phyloP scores from a whole-genome alignment of 2,113 vertebrate genomes.

The Gopherus evgoodei region DNA sequence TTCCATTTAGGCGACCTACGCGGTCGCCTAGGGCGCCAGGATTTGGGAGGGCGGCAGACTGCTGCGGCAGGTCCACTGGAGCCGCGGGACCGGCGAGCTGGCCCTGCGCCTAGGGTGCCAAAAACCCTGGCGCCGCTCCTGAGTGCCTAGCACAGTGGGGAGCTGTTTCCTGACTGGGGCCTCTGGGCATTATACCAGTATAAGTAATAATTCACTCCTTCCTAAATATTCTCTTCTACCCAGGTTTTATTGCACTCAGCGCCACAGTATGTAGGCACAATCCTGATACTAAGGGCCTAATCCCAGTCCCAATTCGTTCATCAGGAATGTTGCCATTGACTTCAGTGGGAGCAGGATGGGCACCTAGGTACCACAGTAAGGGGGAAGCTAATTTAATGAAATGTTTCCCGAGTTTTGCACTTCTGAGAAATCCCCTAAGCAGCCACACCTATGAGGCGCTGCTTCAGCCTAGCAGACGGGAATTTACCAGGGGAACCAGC shows the following conservation, averaged over 20 bases:
- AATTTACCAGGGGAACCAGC: not conserved
- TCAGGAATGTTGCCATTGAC: rapidly evolving
- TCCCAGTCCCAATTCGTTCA: not conserved
- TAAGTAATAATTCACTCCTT: not conserved
- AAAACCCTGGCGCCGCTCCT: no score
- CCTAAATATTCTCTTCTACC: not conserved
- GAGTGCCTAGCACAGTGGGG: not conserved
- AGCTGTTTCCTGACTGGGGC: not conserved
- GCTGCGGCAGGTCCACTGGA: no score
- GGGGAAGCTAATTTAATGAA: not conserved
- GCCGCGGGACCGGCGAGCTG: no score
- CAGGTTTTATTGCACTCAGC: not conserved
- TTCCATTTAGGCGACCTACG: no score
- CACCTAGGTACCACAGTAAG: not conserved
- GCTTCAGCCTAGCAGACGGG: not conserved
- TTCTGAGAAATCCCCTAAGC: not conserved
- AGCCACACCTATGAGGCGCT: not conserved
- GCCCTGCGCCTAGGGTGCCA: no score
- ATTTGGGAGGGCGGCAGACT: no score
- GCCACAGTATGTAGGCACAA: not conserved
- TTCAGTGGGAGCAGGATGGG: not conserved
- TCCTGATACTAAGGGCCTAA: not conserved
- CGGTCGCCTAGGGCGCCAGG: no score
- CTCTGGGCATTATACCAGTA: not conserved
- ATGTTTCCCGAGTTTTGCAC: not conserved